These are phyloP conservation scores for Isoperla grammatica DNA, from an alignment of 2,888 invertebrate species.

Conservation along the genomic window DNA sequence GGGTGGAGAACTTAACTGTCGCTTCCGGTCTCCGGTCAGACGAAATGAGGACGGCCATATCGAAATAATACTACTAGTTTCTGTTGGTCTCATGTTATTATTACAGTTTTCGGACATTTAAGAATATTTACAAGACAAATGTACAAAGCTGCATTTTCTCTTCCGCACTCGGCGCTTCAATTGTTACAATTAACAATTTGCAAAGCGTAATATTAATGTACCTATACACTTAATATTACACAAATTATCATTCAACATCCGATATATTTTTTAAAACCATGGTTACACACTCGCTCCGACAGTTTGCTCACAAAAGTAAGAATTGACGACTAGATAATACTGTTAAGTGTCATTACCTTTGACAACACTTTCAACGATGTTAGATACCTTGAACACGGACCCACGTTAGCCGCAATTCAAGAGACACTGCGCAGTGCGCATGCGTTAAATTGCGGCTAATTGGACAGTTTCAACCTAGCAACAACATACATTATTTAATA, in stretches of 20 bases:
- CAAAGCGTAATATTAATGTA: slow-evolving; percentile 22
- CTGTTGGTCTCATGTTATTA: slow-evolving; percentile 28
- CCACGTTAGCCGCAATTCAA: too few species aligned
- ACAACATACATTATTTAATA: slow-evolving; percentile 16
- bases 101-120: slow-evolving; percentile 29
- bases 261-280: slow-evolving; percentile 25
- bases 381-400: slow-evolving; percentile 6
- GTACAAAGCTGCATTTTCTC: slow-evolving; percentile 30
- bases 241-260: slow-evolving; percentile 29
- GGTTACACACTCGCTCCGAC: slow-evolving; percentile 29
- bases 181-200: slow-evolving; percentile 25
- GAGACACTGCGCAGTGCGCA: too few species aligned
- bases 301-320: slow-evolving; percentile 28
- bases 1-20: slow-evolving; percentile 6
- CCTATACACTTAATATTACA: slow-evolving; percentile 29
- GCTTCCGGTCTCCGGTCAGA: neutral
- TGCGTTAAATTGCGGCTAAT: neutral
- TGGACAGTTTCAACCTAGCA: slow-evolving; percentile 18
- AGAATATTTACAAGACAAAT: slow-evolving; percentile 30
- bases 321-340: slow-evolving; percentile 33
- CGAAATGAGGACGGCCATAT: neutral
- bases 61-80: slow-evolving; percentile 16
- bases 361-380: slow-evolving; percentile 13
- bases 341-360: slow-evolving; percentile 26
- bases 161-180: slow-evolving; percentile 22